Evolutionary conservation across 37 sponge, comb jelly and placozoan genomes (phyloP).

Genomic region (Ephydatia muelleri): DNA sequence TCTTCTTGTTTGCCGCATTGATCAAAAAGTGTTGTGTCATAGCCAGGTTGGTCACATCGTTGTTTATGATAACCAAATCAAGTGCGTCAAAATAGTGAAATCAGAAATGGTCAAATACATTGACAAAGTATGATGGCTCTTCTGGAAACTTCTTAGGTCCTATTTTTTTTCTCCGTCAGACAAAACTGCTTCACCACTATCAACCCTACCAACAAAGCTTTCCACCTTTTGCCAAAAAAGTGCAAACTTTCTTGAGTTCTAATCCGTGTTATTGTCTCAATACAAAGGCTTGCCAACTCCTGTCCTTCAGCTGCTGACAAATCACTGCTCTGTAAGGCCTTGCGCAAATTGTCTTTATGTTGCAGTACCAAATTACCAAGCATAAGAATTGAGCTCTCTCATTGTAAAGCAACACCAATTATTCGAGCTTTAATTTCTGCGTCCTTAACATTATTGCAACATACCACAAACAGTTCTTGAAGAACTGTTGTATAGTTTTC

Average conservation of each 20-base stretch:
- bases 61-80: conserved; percentile 29
- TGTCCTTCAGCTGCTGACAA: too few relatives aligned
- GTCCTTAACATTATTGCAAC: background rate
- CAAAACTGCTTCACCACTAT: conserved; percentile 21
- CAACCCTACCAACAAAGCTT: background rate
- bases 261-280: too few relatives aligned
- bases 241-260: conserved; percentile 35
- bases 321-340: conserved; percentile 27
- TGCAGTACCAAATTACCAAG: conserved; percentile 52
- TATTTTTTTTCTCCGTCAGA: conserved; percentile 28
- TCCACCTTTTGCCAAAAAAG: conserved; percentile 33
- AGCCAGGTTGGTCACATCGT: conserved; percentile 50
- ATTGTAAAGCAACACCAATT: conserved; percentile 5
- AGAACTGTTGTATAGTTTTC: conserved; percentile 33
- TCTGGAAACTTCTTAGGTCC: conserved; percentile 42
- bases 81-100: conserved; percentile 52
- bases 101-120: too few relatives aligned
- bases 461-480: conserved; percentile 31
- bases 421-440: conserved; percentile 11
- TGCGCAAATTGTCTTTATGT: conserved; percentile 60
- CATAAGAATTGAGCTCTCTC: background rate
- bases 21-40: conserved; percentile 30
- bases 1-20: conserved; percentile 9
- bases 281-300: too few relatives aligned
- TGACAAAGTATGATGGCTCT: too few relatives aligned